Evolutionary conservation across 2,113 vertebrate genomes (phyloP).

Genomic region (Eulemur macaco): DNA sequence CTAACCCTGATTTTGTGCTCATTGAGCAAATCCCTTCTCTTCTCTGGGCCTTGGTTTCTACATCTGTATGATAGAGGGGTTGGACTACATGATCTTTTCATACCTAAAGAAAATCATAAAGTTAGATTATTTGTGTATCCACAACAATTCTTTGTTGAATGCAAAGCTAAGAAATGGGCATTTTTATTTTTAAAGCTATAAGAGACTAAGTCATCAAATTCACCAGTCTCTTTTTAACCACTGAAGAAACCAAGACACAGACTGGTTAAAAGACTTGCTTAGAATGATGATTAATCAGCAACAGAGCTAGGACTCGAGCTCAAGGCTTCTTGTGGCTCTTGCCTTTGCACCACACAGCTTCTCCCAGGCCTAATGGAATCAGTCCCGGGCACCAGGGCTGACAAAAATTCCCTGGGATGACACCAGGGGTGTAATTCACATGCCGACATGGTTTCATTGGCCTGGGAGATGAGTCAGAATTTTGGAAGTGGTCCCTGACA

Average conservation of each 20-base stretch:
- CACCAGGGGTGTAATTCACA: slow-evolving; percentile 50
- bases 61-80: neutral
- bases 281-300: neutral
- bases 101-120: neutral
- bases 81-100: neutral
- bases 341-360: neutral
- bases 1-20: neutral
- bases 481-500: slow-evolving; percentile 62
- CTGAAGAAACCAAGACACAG: neutral
- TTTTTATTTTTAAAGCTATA: slow-evolving; percentile 50
- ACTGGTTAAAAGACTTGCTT: neutral
- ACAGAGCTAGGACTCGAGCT: neutral
- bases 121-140: neutral
- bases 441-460: slow-evolving; percentile 45
- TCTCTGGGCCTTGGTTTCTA: slow-evolving; percentile 33
- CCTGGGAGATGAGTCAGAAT: slow-evolving; percentile 60
- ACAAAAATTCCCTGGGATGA: slow-evolving; percentile 47
- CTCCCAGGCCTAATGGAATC: neutral
- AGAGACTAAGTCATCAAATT: slow-evolving; percentile 28
- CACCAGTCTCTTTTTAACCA: slow-evolving; percentile 6
- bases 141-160: slow-evolving; percentile 25
- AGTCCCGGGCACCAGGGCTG: slow-evolving; percentile 30
- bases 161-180: neutral
- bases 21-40: neutral
- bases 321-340: neutral